phyloP scores from a whole-genome alignment of 2,113 vertebrate genomes.

The Notothenia rossii region DNA sequence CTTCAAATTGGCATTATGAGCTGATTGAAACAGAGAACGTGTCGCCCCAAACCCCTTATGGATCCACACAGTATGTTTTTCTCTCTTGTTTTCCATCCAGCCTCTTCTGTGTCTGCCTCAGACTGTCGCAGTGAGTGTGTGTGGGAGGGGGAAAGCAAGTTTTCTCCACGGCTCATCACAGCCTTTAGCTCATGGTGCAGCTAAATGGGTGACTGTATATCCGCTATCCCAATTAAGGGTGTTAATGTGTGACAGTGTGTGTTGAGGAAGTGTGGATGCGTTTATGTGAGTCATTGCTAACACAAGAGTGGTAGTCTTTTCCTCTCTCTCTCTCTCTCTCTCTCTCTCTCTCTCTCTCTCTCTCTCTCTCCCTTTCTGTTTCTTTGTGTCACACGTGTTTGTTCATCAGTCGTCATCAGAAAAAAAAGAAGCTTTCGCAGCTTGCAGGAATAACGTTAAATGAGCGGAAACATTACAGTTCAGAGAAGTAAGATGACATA shows the following conservation, averaged over 20 bases:
- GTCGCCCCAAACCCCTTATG: constrained; percentile 31
- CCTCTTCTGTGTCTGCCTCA: constrained; percentile 65
- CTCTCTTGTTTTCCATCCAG: constrained; percentile 62
- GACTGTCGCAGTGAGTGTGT: constrained; percentile 76
- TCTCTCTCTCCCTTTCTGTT: too few species aligned
- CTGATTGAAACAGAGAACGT: constrained; percentile 23
- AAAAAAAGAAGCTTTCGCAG: constrained; percentile 22
- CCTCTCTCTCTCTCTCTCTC: constrained; percentile 5
- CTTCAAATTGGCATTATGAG: constrained; percentile 23
- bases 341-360: constrained; percentile 18
- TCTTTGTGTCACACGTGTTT: constrained; percentile 26
- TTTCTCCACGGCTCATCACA: constrained; percentile 65
- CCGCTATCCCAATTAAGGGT: constrained; percentile 73
- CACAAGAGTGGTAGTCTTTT: constrained; percentile 26
- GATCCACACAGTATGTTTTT: constrained; percentile 56
- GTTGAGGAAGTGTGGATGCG: constrained; percentile 51
- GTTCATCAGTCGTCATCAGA: constrained; percentile 44
- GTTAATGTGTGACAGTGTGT: constrained; percentile 70
- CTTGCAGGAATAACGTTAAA: constrained; percentile 5
- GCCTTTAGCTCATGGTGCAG: constrained; percentile 71
- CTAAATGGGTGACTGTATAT: constrained; percentile 77
- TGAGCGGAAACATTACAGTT: background rate
- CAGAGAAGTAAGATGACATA: too few species aligned
- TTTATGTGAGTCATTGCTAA: constrained; percentile 25
- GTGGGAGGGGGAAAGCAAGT: constrained; percentile 69